Evolutionary conservation across 2,113 vertebrate species (phyloP), one percentile per base, ranked within the genome.

Genomic region (Scolopax mira): DNA sequence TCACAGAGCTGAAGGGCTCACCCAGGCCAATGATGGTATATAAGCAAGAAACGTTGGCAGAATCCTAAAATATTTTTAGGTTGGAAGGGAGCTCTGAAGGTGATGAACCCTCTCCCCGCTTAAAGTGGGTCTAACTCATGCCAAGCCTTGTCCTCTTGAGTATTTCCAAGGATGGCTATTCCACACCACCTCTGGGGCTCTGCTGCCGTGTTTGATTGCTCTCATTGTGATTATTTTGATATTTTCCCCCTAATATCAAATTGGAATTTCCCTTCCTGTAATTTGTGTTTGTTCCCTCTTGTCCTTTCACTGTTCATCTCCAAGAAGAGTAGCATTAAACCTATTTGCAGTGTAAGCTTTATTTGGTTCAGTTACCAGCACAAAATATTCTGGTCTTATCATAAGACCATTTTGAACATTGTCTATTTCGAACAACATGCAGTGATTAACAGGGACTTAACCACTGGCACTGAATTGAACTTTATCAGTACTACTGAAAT

Each of bases 401-500:
- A 0, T 41, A 61, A 79, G 54, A 49, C 48, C 67, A 2, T 61
- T 73, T 60, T 79, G 75, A 90, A 79, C 74, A 11, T 31, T 62
- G n/a, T 61, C 88, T 86, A 1, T 75, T 94, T 93, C 79, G 87
- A 89, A 69, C n/a, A 74, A 46, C 82, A 28, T 16, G 24, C 55
- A 55, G 79, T 60, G 64, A 77, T 82, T 90, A 90, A 51, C 81
- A 79, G 67, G 60, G 84, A 46, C 33, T 88, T 55, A 78, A 67
- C 75, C 77, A 49, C 67, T 80, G 58, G 85, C 62, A 51, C 54
- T 42, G 54, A 75, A 57, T 2, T 82, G 79, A 64, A 46, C 51
- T 91, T 82, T 37, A 89, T 89, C 90, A 61, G 58, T 87, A 30
- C 42, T 66, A n/a, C 81, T 91, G 81, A 95, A 93, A 78, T 74